These are phyloP conservation scores for Pseudomugil tenellus DNA, from an alignment of 2,797 vertebrate genomes.

Conservation along the genomic window DNA sequence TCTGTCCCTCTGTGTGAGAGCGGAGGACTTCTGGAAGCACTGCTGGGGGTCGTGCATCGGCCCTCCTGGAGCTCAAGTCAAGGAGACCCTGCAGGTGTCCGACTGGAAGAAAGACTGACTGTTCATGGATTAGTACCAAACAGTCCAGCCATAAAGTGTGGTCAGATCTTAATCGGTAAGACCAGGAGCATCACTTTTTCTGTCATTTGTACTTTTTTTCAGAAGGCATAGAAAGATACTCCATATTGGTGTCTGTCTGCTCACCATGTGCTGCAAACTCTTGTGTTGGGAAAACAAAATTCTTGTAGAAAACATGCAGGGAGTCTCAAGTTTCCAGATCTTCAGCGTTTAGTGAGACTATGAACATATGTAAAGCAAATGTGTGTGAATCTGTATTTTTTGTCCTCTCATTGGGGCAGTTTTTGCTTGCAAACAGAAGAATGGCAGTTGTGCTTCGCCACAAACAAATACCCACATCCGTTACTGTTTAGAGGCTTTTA, in stretches of 20 bases:
- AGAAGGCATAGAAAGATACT: neutral
- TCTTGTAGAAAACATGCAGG: neutral
- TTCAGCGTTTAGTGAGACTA: neutral
- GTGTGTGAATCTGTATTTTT: slow-evolving; percentile 4
- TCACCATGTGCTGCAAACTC: too few species aligned
- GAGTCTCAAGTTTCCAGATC: neutral
- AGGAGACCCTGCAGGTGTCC: slow-evolving; percentile 41
- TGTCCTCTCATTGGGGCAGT: slow-evolving; percentile 43
- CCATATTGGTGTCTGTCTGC: too few species aligned
- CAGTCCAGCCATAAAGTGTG: slow-evolving; percentile 89
- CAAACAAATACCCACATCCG: slow-evolving; percentile 66
- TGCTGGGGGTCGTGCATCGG: slow-evolving; percentile 91
- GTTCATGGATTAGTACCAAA: slow-evolving; percentile 90
- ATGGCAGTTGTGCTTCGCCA: slow-evolving; percentile 49
- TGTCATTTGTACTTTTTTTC: neutral
- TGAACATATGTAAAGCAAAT: neutral
- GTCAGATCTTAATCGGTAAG: slow-evolving; percentile 92
- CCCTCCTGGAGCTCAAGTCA: slow-evolving; percentile 81
- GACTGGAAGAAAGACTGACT: slow-evolving; percentile 84
- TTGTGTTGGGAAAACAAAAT: neutral
- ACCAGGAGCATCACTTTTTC: neutral
- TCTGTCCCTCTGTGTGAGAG: slow-evolving; percentile 69
- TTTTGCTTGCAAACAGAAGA: slow-evolving; percentile 60
- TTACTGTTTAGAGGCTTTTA: slow-evolving; percentile 73
- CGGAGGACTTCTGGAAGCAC: slow-evolving; percentile 86